Evolutionary conservation across 2,797 vertebrate genomes (phyloP).

Genomic region (Buceros bicornis): DNA sequence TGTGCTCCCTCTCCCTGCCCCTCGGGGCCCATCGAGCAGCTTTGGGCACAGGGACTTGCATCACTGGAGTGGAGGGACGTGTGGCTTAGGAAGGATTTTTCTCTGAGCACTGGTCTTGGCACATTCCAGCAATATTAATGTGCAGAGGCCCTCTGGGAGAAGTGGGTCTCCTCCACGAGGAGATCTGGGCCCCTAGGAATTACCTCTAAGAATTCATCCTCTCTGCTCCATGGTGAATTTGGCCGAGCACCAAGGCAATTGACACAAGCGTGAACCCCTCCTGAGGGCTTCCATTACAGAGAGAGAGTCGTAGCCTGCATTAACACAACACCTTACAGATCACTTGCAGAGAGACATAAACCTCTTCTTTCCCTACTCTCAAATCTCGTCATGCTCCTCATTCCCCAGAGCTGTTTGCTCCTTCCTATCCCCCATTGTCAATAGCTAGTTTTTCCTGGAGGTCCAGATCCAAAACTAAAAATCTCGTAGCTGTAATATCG

Average conservation of each 20-base stretch:
- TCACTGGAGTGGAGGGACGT: background rate
- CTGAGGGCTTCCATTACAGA: background rate
- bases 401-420: background rate
- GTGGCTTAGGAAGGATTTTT: background rate
- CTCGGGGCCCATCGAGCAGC: rapidly evolving
- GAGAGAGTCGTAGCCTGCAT: background rate
- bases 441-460: background rate
- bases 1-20: background rate
- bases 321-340: background rate
- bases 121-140: background rate
- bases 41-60: rapidly evolving
- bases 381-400: background rate
- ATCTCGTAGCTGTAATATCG: background rate
- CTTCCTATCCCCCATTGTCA: background rate
- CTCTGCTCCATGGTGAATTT: background rate
- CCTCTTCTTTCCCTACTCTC: background rate
- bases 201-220: background rate
- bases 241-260: background rate
- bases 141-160: background rate
- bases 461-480: background rate
- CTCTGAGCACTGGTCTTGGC: background rate
- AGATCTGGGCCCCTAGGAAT: background rate
- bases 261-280: background rate
- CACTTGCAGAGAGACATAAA: background rate
- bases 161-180: background rate